Conservation (phyloP, 2,113 vertebrate genomes). For the Morone chrysops region DNA sequence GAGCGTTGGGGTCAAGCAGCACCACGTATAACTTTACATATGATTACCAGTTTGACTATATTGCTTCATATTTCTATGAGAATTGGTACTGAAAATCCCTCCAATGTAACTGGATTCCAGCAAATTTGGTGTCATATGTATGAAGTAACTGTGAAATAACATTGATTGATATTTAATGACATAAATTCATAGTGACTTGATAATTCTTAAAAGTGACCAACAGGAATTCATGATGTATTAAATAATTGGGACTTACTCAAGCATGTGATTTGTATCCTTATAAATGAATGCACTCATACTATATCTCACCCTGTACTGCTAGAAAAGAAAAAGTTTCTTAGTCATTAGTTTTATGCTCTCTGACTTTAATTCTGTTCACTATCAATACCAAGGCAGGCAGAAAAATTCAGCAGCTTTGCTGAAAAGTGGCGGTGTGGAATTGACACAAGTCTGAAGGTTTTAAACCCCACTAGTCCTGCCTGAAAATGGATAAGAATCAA, state of each 20-base stretch:
- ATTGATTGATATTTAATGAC: neutral
- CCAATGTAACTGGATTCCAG: neutral
- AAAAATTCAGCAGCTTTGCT: constrained; percentile 22
- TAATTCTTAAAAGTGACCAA: neutral
- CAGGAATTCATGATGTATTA: neutral
- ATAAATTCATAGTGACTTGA: neutral
- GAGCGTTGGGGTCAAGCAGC: neutral
- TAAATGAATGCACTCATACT: neutral
- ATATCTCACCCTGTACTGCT: neutral
- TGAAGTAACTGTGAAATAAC: neutral
- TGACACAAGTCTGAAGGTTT: constrained; percentile 36
- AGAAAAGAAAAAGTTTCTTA: constrained; percentile 16
- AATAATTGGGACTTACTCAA: neutral
- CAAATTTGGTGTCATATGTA: neutral
- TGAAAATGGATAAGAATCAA: constrained; percentile 57
- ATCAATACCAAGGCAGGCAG: constrained; percentile 19
- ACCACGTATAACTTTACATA: neutral
- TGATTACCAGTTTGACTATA: neutral
- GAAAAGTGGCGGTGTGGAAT: neutral
- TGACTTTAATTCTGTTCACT: constrained; percentile 37
- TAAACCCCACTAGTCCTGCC: constrained; percentile 30
- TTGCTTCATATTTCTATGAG: neutral
- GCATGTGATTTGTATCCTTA: neutral
- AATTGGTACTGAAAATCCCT: neutral
- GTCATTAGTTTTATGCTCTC: constrained; percentile 4